Base-by-base conservation (phyloP, 2,113 vertebrate species). In the Chloebia gouldiae region DNA sequence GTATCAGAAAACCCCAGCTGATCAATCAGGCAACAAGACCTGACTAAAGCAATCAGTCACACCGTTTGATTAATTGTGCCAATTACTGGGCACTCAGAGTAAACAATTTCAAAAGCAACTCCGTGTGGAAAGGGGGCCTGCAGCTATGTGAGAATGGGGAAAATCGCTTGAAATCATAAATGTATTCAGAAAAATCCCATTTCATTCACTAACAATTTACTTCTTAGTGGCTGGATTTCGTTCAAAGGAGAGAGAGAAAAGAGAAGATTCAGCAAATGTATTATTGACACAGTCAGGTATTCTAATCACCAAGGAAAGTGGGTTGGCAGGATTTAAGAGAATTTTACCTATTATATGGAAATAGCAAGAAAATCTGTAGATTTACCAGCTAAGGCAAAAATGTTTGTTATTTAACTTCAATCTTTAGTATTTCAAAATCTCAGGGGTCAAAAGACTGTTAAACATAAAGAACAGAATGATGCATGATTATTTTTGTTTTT, bases 171-270 rank as follows among this genome's bases (percentile, higher is more conserved):
- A 86, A 94, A 88, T 71, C 71, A 60, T 61, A 90, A 92, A 95
- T 73, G 56, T 81, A 78, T 92, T 96, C 60, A 86, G 68, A 86
- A 86, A 93, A 93, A 78, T 8, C 16, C 28, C 56, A 65, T 93
- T 84, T 86, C 49, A 81, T 96, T 96, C 92, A 90, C 64, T 91
- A 86, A 57, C 69, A 81, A 65, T 86, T 94, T 78, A 56, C 79
- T 94, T 89, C 95, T 51, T 65, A 93, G 81, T 63, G 76, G 68
- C 15, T 44, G 59, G 78, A 71, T 84, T 93, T 78, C 51, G 50
- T 95, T 96, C 82, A 92, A 40, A 66, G 53, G 71, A 40, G 33
- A 49, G n/a, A 39, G 45, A 92, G 33, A 53, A 93, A 80, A 84
- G 53, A 37, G 47, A 83, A 80, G 76, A 56, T 73, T 88, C 88